Evolutionary conservation across 1,140 invertebrate species (phyloP).

Genomic region (Eumaeus atala): DNA sequence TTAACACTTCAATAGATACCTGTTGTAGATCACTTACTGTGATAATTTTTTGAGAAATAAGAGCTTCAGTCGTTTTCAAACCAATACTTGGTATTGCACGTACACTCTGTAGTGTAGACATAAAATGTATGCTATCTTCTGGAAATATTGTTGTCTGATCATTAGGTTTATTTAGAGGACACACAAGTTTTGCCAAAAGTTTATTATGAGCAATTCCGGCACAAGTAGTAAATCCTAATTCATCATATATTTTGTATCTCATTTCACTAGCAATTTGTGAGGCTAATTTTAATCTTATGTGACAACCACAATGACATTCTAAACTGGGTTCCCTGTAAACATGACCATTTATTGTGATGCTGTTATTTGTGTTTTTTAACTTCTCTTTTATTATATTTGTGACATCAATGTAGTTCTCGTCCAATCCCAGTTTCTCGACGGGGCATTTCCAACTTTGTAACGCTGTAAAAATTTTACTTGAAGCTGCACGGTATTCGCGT

Average conservation of each 20-base stretch:
- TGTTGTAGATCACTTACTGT: slow-evolving; percentile 80
- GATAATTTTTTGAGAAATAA: slow-evolving; percentile 78
- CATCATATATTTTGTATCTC: slow-evolving; percentile 77
- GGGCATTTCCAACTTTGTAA: slow-evolving; percentile 79
- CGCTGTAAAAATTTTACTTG: slow-evolving; percentile 79
- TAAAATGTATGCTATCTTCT: slow-evolving; percentile 76
- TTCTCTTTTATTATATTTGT: slow-evolving; percentile 78
- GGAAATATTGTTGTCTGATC: slow-evolving; percentile 87
- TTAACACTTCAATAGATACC: slow-evolving; percentile 74
- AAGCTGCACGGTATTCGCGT: slow-evolving; percentile 81
- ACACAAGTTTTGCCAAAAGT: slow-evolving; percentile 85
- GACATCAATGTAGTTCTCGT: slow-evolving; percentile 87
- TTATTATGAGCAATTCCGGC: slow-evolving; percentile 90
- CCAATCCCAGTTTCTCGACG: slow-evolving; percentile 86
- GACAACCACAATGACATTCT: slow-evolving; percentile 82
- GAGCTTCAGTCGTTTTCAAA: slow-evolving; percentile 77
- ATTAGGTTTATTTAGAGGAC: slow-evolving; percentile 84
- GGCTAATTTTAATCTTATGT: slow-evolving; percentile 78
- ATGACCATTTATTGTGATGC: slow-evolving; percentile 69
- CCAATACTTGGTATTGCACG: slow-evolving; percentile 83
- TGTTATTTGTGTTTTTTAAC: slow-evolving; percentile 44
- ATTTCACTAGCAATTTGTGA: slow-evolving; percentile 82
- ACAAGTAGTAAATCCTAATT: slow-evolving; percentile 84
- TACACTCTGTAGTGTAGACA: slow-evolving; percentile 77
- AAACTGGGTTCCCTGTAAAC: slow-evolving; percentile 72